These are phyloP conservation scores for Vollenhovia emeryi DNA, from an alignment of 1,140 invertebrate species.

Conservation along the genomic window DNA sequence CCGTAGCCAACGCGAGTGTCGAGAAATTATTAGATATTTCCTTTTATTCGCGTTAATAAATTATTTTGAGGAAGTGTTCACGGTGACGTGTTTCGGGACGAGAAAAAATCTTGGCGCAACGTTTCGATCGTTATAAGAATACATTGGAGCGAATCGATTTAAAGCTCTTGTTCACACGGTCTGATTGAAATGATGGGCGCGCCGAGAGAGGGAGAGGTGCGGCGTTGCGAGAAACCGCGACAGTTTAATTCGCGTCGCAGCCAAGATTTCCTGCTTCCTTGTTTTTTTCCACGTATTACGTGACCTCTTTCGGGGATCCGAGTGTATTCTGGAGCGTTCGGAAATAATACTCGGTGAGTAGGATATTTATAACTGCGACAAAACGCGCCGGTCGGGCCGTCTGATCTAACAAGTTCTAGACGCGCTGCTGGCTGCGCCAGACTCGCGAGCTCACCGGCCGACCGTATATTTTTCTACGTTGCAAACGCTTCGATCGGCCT, in stretches of 20 bases:
- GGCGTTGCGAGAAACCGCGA: not conserved
- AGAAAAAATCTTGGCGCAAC: not conserved
- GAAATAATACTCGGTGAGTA: conserved; percentile 74
- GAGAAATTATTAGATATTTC: not conserved
- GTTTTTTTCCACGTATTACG: conserved; percentile 63
- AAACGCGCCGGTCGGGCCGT: conserved; percentile 57
- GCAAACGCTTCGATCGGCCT: conserved; percentile 31
- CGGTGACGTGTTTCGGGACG: not conserved
- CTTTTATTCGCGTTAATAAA: not conserved
- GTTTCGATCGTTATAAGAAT: not conserved
- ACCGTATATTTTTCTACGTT: conserved; percentile 60
- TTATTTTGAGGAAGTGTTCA: not conserved
- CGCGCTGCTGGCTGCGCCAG: conserved; percentile 51
- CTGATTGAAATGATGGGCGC: not conserved
- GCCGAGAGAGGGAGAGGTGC: not conserved
- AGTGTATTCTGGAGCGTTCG: conserved; percentile 70
- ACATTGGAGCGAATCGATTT: not conserved
- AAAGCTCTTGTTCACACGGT: not conserved
- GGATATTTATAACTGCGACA: conserved; percentile 74
- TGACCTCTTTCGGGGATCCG: conserved; percentile 70
- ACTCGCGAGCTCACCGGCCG: conserved; percentile 18
- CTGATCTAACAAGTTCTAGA: conserved; percentile 69
- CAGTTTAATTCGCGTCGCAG: not conserved
- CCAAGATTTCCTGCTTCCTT: conserved; percentile 56
- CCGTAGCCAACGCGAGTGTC: not conserved